Percentiles rank a stretch among this genome's conserved stretches.
Conservation (phyloP, 2,113 vertebrate species). For the Asarcornis scutulata region DNA sequence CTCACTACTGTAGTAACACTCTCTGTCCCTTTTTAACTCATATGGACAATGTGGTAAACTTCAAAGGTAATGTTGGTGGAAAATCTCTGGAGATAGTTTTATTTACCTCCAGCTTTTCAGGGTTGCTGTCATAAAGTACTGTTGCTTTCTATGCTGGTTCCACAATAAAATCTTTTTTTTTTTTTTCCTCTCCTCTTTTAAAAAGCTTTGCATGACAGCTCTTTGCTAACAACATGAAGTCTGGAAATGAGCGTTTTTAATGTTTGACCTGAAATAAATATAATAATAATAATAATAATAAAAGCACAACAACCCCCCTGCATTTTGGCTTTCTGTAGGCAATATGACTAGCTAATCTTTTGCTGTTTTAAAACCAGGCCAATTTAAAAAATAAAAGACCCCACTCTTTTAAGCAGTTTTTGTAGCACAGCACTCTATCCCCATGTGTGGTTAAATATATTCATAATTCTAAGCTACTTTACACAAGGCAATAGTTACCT, state of each 20-base stretch:
- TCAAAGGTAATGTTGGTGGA: accelerated
- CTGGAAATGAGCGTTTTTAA: not conserved
- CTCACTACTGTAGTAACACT: not conserved
- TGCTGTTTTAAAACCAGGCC: not conserved
- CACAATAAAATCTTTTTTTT: not conserved
- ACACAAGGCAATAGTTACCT: not conserved
- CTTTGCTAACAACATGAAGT: not conserved
- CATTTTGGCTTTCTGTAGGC: not conserved
- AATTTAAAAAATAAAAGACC: not conserved
- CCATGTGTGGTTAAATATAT: accelerated
- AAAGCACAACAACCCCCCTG: not conserved
- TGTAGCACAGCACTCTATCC: not conserved
- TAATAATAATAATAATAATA: not conserved
- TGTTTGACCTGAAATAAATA: not conserved
- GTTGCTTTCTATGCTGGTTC: not conserved
- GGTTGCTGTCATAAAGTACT: not conserved
- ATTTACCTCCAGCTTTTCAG: not conserved
- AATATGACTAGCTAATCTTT: not conserved
- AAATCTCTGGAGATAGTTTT: not conserved
- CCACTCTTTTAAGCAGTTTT: not conserved
- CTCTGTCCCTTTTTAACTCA: not conserved
- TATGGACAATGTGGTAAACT: accelerated
- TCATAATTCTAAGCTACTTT: not conserved
- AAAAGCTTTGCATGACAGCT: not conserved
- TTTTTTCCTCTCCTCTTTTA: not conserved